A percentile compares a stretch with the other conserved stretches of the same genome.
phyloP scores from a whole-genome alignment of 92 coral and sea anemone species.

The Palythoa grandis region DNA sequence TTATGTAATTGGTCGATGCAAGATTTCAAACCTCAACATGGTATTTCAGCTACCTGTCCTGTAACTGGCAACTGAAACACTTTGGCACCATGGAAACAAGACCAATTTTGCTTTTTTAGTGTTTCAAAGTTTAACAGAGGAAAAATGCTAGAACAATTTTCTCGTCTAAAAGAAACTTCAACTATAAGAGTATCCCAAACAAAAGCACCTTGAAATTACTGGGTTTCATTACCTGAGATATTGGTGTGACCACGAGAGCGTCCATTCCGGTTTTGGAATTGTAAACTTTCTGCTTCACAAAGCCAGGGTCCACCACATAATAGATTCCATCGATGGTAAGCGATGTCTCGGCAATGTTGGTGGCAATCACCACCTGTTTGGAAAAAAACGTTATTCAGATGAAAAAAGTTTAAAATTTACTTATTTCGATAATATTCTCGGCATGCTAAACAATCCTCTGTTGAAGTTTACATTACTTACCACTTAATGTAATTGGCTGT shows the following conservation, averaged over 20 bases:
- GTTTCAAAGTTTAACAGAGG: too few species aligned
- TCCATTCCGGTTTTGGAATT: constrained; percentile 98
- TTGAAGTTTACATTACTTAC: not conserved
- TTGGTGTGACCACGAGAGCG: constrained; percentile 98
- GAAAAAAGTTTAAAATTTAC: not conserved
- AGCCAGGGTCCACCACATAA: constrained; percentile 98
- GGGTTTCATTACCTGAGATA: constrained; percentile 79
- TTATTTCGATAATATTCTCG: not conserved
- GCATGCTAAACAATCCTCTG: not conserved
- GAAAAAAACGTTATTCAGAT: not conserved
- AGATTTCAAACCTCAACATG: too few species aligned
- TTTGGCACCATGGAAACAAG: too few species aligned
- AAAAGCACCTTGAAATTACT: too few species aligned
- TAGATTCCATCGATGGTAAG: constrained; percentile 96
- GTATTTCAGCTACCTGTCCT: too few species aligned
- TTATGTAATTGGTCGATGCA: too few species aligned
- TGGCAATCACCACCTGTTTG: constrained; percentile 90
- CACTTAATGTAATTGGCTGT: not conserved
- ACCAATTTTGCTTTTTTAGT: too few species aligned
- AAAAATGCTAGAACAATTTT: too few species aligned
- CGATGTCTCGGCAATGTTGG: constrained; percentile 98
- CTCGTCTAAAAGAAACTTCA: too few species aligned
- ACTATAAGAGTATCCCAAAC: too few species aligned
- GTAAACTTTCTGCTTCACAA: constrained; percentile 96
- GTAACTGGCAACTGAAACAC: too few species aligned